phyloP scores from a whole-genome alignment of 2,113 vertebrate genomes.

The Phylloscopus whistleri region DNA sequence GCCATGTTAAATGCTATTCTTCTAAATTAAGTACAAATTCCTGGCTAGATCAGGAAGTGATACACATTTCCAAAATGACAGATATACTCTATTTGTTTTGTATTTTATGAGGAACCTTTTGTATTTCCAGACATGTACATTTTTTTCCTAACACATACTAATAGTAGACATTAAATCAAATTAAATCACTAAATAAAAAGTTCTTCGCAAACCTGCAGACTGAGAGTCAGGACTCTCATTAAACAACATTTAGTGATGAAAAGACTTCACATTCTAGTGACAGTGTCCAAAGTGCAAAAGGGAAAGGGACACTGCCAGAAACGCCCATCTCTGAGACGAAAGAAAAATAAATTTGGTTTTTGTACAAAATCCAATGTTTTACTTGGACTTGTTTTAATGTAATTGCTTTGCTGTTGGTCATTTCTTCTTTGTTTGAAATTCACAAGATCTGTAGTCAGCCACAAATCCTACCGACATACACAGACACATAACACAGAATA shows the following conservation, averaged over 20 bases:
- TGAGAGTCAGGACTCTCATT: background rate
- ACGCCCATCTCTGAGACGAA: background rate
- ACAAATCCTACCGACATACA: background rate
- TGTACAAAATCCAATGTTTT: slow-evolving; percentile 34
- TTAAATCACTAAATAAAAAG: slow-evolving; percentile 23
- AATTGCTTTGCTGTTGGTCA: slow-evolving; percentile 23
- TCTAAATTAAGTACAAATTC: slow-evolving; percentile 45
- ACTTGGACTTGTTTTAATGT: slow-evolving; percentile 18
- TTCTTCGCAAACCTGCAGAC: background rate
- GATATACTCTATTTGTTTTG: background rate
- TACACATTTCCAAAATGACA: slow-evolving; percentile 1
- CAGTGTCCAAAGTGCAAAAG: background rate
- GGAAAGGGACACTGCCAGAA: background rate
- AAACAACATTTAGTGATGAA: background rate
- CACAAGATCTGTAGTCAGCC: background rate
- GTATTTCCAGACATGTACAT: background rate
- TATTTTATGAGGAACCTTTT: background rate
- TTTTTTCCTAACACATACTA: background rate
- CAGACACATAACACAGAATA: background rate
- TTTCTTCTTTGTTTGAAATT: slow-evolving; percentile 25
- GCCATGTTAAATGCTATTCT: slow-evolving; percentile 5
- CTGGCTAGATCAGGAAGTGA: slow-evolving; percentile 19
- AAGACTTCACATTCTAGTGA: slow-evolving; percentile 14
- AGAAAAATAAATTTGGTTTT: background rate
- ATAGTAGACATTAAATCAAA: background rate